Evolutionary conservation across 1,140 invertebrate genomes (phyloP).

Genomic region (Achroia grisella): DNA sequence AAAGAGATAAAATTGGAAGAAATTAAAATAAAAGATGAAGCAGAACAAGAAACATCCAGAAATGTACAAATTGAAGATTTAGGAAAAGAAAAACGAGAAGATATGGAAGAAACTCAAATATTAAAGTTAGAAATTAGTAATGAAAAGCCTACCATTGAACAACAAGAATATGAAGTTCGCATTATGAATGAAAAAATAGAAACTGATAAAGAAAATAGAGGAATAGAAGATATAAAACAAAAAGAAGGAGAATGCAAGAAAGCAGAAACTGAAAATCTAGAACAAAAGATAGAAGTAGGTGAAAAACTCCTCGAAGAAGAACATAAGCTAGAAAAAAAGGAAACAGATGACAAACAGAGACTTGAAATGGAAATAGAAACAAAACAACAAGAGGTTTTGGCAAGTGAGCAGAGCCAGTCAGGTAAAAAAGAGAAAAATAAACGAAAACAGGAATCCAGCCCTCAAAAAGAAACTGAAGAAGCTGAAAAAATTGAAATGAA

Average conservation of each 20-base stretch:
- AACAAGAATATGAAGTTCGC: background rate
- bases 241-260: background rate
- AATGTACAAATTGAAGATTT: background rate
- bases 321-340: constrained; percentile 15
- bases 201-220: background rate
- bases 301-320: background rate
- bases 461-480: constrained; percentile 12
- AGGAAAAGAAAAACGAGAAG: background rate
- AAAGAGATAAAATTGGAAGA: background rate
- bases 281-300: background rate
- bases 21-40: background rate
- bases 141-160: background rate
- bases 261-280: background rate
- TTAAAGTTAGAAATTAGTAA: background rate
- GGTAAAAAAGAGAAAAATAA: constrained; percentile 9
- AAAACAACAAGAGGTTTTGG: background rate
- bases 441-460: constrained; percentile 20
- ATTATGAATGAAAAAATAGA: background rate
- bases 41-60: background rate
- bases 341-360: constrained; percentile 18
- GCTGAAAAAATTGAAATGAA: constrained; percentile 18
- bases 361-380: constrained; percentile 2
- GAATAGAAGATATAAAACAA: background rate
- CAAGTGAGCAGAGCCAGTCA: background rate
- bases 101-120: background rate